These are phyloP conservation scores for Ginglymostoma cirratum DNA, from an alignment of 2,113 vertebrate species.

Conservation along the genomic window DNA sequence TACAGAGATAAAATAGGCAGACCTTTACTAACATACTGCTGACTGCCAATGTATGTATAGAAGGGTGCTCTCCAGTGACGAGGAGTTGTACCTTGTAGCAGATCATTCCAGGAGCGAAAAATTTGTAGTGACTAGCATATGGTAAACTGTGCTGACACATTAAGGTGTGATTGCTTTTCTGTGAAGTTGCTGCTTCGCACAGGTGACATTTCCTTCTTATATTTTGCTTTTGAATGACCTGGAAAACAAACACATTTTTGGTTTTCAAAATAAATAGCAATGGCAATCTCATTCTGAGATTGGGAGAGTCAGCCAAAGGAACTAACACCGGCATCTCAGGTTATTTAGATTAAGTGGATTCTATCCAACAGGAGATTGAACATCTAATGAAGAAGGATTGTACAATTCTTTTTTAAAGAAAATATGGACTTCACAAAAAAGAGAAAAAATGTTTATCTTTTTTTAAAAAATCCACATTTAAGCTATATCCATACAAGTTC, in stretches of 20 bases:
- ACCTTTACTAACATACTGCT: background rate
- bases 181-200: background rate
- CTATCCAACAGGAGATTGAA: background rate
- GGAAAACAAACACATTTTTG: background rate
- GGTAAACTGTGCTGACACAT: slow-evolving; percentile 25
- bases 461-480: background rate
- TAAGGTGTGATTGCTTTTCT: slow-evolving; percentile 6
- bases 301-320: background rate
- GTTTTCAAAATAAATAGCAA: slow-evolving; percentile 21
- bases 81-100: background rate
- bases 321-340: background rate
- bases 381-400: background rate
- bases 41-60: no score
- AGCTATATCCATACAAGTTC: background rate
- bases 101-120: background rate
- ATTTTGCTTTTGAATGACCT: background rate
- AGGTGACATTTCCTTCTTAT: background rate
- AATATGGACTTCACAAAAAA: background rate
- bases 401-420: background rate
- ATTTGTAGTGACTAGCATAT: slow-evolving; percentile 15
- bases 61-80: background rate
- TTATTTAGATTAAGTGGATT: background rate
- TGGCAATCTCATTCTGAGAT: background rate
- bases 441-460: background rate
- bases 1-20: background rate